Conservation (phyloP, 2,888 invertebrate genomes). For the Spilosoma lubricipeda region DNA sequence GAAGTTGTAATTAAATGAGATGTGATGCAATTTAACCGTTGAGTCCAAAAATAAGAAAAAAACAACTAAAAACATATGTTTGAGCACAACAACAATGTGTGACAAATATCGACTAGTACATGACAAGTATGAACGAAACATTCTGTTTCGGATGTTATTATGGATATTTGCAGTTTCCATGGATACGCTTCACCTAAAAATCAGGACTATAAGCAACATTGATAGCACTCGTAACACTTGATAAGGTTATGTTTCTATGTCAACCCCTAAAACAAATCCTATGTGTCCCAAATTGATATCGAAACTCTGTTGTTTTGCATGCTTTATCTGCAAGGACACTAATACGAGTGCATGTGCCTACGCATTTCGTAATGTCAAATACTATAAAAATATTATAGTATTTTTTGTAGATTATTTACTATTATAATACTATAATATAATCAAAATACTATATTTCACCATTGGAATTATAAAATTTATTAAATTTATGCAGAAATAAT, state of each 20-base stretch:
- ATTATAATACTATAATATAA: conserved; percentile 4
- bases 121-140: background rate
- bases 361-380: conserved; percentile 11
- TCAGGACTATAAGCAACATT: conserved; percentile 11
- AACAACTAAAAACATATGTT: background rate
- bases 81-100: background rate
- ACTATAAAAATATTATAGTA: too few relatives aligned
- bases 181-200: conserved; percentile 11
- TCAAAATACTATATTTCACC: conserved; percentile 7
- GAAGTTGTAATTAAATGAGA: background rate
- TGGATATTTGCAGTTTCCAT: conserved; percentile 5
- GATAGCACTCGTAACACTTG: conserved; percentile 15
- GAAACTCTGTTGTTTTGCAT: conserved; percentile 14
- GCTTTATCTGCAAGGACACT: conserved; percentile 20
- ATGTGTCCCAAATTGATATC: conserved; percentile 18
- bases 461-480: background rate
- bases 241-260: conserved; percentile 24
- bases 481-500: background rate
- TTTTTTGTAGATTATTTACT: too few relatives aligned
- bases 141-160: background rate
- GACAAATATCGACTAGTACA: background rate
- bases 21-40: background rate
- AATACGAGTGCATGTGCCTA: background rate
- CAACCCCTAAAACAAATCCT: conserved; percentile 22
- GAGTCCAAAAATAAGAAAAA: background rate